Evolutionary conservation across 2,888 invertebrate genomes (phyloP), one percentile per base, ranked within the genome.

Genomic region (Dromius quadrimaculatus): DNA sequence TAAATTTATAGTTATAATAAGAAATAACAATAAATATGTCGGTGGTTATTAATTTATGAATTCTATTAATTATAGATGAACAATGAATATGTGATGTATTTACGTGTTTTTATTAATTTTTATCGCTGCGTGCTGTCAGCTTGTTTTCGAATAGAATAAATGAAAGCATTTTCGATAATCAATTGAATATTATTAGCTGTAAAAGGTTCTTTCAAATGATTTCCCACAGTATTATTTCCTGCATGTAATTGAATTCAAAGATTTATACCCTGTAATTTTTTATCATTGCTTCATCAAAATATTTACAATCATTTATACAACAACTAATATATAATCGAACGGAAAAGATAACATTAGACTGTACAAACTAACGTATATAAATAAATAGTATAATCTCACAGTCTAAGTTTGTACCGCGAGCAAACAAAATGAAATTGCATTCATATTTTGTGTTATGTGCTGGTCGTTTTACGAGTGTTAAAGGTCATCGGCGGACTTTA

Each of bases 381-480:
- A 54, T 1, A 11, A 11, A 54, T n/a, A 19, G n/a, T 28, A 54
- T 28, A 54, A 54, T 28, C 64, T 74, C 74, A 74, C 73, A 73
- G 74, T 74, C 72, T 66, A 43, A 54, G 15, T 15, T 23, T n/a
- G 28, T 36, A 69, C 61, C 66, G 69, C 36, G 71, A 63, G 63
- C 68, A 72, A 74, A 73, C 73, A 73, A 73, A 73, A 66, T 70
- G 71, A 75, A 75, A 74, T 75, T 73, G 72, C 72, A 74, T 73
- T 75, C 71, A 73, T 71, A 54, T 54, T 54, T 54, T 54, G 50
- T 23, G 47, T 54, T 54, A 50, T 50, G 50, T 36, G 74, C 47
- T 71, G 73, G 69, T 64, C 72, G 72, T 73, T 76, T 77, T 76
- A 76, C 75, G 76, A 76, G 75, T 75, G 75, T 75, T 76, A 72